A percentile compares a stretch with the other conserved stretches of the same genome.
phyloP scores from a whole-genome alignment of 2,113 vertebrate species.

The Theropithecus gelada region DNA sequence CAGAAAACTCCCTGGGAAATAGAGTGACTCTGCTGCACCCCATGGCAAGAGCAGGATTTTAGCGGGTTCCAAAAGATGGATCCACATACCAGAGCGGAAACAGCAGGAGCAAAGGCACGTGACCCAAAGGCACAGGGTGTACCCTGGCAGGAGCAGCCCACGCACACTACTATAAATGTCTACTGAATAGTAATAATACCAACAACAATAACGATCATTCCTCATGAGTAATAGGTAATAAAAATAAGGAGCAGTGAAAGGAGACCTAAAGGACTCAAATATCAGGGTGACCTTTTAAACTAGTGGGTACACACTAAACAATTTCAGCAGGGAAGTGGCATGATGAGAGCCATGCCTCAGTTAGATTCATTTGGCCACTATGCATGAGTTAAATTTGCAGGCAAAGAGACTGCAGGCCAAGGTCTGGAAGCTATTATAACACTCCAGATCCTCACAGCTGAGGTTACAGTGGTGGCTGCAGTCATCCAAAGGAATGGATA shows the following conservation, averaged over 20 bases:
- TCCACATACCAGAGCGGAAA: not conserved
- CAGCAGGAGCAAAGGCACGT: not conserved
- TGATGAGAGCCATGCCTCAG: not conserved
- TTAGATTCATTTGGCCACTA: not conserved
- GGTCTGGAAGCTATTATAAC: not conserved
- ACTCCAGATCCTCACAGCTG: not conserved
- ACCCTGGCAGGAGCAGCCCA: not conserved
- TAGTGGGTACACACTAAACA: rapidly evolving
- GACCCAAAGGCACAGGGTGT: not conserved
- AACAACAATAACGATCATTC: not conserved
- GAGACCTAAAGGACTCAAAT: not conserved
- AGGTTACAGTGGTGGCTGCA: not conserved
- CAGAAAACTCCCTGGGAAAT: not conserved
- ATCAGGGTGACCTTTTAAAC: not conserved
- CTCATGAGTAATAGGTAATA: not conserved
- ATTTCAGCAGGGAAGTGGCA: not conserved
- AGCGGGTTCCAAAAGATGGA: not conserved
- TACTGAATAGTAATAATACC: not conserved
- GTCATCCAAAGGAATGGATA: not conserved
- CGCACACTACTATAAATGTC: not conserved
- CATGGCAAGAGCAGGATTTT: not conserved
- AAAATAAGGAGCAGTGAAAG: not conserved
- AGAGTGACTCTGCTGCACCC: not conserved
- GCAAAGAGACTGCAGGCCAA: not conserved
- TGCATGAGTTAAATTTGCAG: not conserved